Base-by-base conservation (phyloP, 2,113 vertebrate species). In the Pteruthius melanotis region DNA sequence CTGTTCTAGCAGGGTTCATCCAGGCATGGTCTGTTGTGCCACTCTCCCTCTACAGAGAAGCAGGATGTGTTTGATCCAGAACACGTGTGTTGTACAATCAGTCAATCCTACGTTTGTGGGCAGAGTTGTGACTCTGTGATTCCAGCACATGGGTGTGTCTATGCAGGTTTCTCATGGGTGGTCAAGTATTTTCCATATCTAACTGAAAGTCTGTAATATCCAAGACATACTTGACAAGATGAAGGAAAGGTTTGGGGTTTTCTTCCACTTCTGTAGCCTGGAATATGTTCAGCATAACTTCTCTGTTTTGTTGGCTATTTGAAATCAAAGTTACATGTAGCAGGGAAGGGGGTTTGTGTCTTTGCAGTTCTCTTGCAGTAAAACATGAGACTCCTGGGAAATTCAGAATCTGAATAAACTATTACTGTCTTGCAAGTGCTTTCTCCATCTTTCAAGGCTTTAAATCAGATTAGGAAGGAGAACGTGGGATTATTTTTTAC, bases 41-140 rank as follows among this genome's bases (percentile, higher is more conserved):
- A 5, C 18, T 52, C 1, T 56, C 11, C 54, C 28, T 44, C 13
- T 15, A 37, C 42, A 45, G 45, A n/a, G 42, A 30, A 78, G 26
- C 35, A 71, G 54, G 44, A 65, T 18, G 26, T 1, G 1, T 53
- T 81, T 16, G 37, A 33, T 23, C 28, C 7, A 5, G 18, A 47
- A 11, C 35, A 4, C 0, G 0, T 0, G 1, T 52, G 53, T 20
- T 63, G 33, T 49, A 16, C 30, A 31, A 7, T n/a, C 35, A 54
- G n/a, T 30, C 15, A 10, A 3, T 35, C 27, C 40, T 15, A 3
- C 0, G 0, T 24, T 22, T 1, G 0, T 11, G 40, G 61, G 59
- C 57, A 44, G 40, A 33, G 35, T 23, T 40, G 26, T 1, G 4
- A 5, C 16, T 13, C 4, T 30, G 27, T 52, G 64, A 52, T 60